These are phyloP conservation scores for Athrips mouffetella DNA, from an alignment of 2,888 invertebrate genomes.

Conservation along the genomic window DNA sequence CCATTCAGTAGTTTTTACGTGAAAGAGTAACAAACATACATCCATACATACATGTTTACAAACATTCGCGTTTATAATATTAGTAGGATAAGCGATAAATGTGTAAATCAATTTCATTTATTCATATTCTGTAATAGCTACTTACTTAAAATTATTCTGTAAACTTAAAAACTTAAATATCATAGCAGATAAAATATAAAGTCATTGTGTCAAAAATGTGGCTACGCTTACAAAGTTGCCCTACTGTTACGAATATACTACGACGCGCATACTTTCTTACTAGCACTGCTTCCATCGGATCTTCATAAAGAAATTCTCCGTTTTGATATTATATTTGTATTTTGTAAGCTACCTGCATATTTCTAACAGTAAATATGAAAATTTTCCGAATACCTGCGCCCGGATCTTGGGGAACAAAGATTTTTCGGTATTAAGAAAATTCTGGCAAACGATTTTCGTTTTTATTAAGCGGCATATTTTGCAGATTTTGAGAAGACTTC, in stretches of 20 bases:
- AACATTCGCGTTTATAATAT: too few species aligned
- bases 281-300: slow-evolving; percentile 47
- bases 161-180: too few species aligned
- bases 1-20: too few species aligned
- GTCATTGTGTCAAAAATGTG: too few species aligned
- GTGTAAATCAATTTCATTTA: too few species aligned
- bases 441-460: slow-evolving; percentile 33
- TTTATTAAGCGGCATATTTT: slow-evolving; percentile 21
- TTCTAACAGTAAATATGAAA: slow-evolving; percentile 79
- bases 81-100: too few species aligned
- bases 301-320: slow-evolving; percentile 79
- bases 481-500: neutral
- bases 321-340: slow-evolving; percentile 79
- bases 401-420: slow-evolving; percentile 66
- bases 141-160: too few species aligned
- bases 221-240: too few species aligned
- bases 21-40: too few species aligned
- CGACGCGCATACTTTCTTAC: slow-evolving; percentile 14
- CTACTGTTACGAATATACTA: slow-evolving; percentile 20
- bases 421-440: slow-evolving; percentile 66
- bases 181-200: too few species aligned
- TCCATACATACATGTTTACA: too few species aligned
- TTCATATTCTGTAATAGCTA: too few species aligned
- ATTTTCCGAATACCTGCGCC: slow-evolving; percentile 73
- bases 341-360: slow-evolving; percentile 77